These are phyloP conservation scores for Drosophila jambulina DNA, from an alignment of 1,140 invertebrate genomes.

Conservation along the genomic window DNA sequence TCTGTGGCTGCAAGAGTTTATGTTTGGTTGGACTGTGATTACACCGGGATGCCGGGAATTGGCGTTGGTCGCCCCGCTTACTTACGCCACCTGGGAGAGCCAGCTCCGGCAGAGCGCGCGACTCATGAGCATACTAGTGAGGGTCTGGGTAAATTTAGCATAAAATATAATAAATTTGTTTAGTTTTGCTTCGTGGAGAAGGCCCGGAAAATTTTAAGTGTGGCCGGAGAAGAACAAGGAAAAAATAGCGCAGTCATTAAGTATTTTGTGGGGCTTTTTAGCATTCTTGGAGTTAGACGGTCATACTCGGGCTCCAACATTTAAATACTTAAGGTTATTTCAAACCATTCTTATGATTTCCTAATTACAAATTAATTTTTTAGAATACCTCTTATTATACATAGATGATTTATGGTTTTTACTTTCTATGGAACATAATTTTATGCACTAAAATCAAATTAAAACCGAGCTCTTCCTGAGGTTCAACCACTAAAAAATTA, in stretches of 20 bases:
- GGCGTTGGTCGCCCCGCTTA: constrained; percentile 32
- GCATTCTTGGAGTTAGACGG: background rate
- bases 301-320: background rate
- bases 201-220: constrained; percentile 16
- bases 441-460: too few species aligned
- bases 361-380: too few species aligned
- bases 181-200: constrained; percentile 36
- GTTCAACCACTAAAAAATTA: too few species aligned
- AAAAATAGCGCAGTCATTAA: background rate
- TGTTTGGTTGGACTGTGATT: background rate
- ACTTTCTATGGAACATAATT: too few species aligned
- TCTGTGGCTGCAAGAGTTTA: constrained; percentile 51
- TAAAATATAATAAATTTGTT: constrained; percentile 58
- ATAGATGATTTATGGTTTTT: too few species aligned
- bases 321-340: too few species aligned
- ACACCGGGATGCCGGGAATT: background rate
- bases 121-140: constrained; percentile 69
- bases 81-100: constrained; percentile 75
- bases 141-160: constrained; percentile 67
- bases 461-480: too few species aligned
- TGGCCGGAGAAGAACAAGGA: background rate
- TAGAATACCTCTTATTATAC: too few species aligned
- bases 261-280: background rate
- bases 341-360: too few species aligned
- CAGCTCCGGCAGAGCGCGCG: constrained; percentile 73